Evolutionary conservation across 2,113 vertebrate species (phyloP).

Genomic region (Pterocles gutturalis): DNA sequence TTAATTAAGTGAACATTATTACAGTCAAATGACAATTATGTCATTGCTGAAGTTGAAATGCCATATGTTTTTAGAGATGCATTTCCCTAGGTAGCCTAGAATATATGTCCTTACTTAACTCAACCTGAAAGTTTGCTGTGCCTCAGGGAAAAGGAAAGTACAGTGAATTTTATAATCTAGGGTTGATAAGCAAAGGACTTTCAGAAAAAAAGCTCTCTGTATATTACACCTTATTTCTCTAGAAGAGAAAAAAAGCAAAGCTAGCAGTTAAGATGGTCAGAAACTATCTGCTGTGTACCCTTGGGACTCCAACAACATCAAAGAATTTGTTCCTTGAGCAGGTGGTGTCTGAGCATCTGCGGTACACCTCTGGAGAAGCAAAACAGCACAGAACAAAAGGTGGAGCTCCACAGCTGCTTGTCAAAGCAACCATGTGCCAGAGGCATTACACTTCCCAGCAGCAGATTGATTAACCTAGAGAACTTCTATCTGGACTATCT

Average conservation of each 20-base stretch:
- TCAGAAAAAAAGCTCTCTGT: not conserved
- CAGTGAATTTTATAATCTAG: not conserved
- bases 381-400: conserved; percentile 7
- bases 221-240: not conserved
- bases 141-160: not conserved
- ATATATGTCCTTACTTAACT: not conserved
- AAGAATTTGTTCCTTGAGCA: conserved; percentile 6
- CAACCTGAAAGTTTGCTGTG: not conserved
- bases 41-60: conserved; percentile 4
- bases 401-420: not conserved
- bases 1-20: conserved; percentile 21
- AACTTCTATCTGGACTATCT: not conserved
- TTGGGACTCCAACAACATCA: not conserved
- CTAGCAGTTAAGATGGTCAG: not conserved
- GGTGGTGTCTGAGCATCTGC: not conserved
- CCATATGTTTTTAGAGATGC: conserved; percentile 4
- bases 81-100: conserved; percentile 3
- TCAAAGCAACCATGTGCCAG: not conserved
- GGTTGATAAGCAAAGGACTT: not conserved
- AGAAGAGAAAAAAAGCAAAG: not conserved
- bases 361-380: not conserved
- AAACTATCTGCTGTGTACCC: not conserved
- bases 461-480: not conserved
- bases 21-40: not conserved
- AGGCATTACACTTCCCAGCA: not conserved